A percentile compares a stretch with the other conserved stretches of the same genome.
These are phyloP conservation scores for Colinus virginianus DNA, from an alignment of 2,113 vertebrate species.

Conservation along the genomic window DNA sequence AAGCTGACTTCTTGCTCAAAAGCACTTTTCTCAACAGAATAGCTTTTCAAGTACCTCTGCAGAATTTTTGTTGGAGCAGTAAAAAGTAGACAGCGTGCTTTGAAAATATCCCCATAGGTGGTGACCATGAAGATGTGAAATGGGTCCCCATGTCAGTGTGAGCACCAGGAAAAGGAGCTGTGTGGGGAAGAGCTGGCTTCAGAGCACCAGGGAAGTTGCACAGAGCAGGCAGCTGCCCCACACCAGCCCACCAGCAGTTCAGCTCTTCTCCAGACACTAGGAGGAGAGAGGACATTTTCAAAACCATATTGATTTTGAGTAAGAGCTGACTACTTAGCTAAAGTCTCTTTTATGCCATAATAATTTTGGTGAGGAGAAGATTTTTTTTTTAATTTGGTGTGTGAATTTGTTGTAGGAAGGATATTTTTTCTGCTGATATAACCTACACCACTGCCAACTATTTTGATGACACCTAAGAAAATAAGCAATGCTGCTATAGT, in stretches of 20 bases:
- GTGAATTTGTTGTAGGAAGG: background rate
- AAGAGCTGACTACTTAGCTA: background rate
- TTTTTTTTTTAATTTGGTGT: too few relatives aligned
- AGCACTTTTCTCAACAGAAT: background rate
- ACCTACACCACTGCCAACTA: background rate
- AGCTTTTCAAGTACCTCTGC: background rate
- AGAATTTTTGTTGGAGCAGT: background rate
- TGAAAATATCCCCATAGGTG: background rate
- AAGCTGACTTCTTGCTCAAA: background rate
- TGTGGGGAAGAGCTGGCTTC: background rate
- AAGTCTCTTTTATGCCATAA: background rate
- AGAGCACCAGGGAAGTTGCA: background rate
- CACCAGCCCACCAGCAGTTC: background rate
- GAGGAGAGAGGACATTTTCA: background rate
- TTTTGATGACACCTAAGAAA: background rate
- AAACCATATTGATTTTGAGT: background rate
- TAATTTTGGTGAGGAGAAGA: background rate
- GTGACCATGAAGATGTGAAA: background rate
- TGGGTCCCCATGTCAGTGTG: rapidly evolving
- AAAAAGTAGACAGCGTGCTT: background rate
- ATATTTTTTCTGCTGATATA: background rate
- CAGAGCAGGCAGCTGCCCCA: background rate
- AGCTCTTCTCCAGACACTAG: background rate
- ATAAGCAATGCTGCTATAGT: background rate
- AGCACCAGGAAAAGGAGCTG: background rate